Conservation (phyloP, 1,140 invertebrate species). For the Tetragnatha versicolor region DNA sequence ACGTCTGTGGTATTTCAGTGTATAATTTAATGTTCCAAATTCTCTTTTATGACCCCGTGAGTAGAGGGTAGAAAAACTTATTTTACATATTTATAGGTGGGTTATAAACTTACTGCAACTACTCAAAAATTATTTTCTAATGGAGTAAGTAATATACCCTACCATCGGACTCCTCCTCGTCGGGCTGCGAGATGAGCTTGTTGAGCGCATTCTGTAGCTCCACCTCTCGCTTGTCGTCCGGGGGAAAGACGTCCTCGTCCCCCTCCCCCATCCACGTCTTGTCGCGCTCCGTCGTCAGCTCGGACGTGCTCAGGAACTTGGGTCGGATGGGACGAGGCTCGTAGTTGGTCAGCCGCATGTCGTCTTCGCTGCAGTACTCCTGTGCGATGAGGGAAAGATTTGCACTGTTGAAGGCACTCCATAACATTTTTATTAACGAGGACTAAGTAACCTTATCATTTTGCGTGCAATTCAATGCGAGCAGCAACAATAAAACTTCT, state of each 20-base stretch:
- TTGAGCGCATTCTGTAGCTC: slow-evolving; percentile 39
- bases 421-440: too few species aligned
- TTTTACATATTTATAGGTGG: too few species aligned
- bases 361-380: slow-evolving; percentile 36
- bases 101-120: too few species aligned
- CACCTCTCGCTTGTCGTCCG: slow-evolving; percentile 10
- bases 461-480: too few species aligned
- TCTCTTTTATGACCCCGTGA: too few species aligned
- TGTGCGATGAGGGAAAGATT: too few species aligned
- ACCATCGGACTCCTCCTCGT: background rate
- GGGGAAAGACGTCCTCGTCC: slow-evolving; percentile 36
- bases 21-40: too few species aligned
- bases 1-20: too few species aligned
- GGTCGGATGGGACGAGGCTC: background rate
- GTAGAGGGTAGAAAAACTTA: too few species aligned
- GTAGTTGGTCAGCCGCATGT: slow-evolving; percentile 3
- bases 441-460: too few species aligned
- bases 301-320: slow-evolving; percentile 35
- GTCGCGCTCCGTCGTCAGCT: background rate
- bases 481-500: too few species aligned
- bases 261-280: slow-evolving; percentile 13
- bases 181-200: background rate
- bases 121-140: background rate
- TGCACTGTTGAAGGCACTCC: too few species aligned
- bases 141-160: background rate